These are phyloP conservation scores for Diadophis punctatus DNA, from an alignment of 2,113 vertebrate genomes.

Conservation along the genomic window DNA sequence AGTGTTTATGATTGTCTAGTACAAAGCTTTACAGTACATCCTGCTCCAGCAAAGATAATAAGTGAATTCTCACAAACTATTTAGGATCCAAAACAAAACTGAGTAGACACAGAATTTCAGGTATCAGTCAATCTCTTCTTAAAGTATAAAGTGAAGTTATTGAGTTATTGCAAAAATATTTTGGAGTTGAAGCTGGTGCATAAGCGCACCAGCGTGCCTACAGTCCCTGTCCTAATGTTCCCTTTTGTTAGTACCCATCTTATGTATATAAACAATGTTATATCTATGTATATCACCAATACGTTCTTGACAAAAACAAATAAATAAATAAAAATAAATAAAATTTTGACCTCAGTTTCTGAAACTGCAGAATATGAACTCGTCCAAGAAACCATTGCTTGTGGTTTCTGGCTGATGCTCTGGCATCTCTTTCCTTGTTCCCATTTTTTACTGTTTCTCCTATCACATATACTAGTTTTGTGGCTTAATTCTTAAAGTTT, in stretches of 20 bases:
- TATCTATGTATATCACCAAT: too few relatives aligned
- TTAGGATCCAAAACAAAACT: constrained; percentile 2
- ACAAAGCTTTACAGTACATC: constrained; percentile 28
- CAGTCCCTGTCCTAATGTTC: too few relatives aligned
- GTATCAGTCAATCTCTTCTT: constrained; percentile 42
- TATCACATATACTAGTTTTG: neutral
- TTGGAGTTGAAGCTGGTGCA: constrained; percentile 28
- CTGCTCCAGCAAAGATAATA: constrained; percentile 12
- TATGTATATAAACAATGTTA: too few relatives aligned
- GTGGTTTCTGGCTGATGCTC: accelerated
- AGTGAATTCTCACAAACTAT: constrained; percentile 19
- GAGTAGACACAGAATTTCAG: neutral
- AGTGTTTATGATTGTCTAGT: neutral
- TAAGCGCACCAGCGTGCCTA: too few relatives aligned
- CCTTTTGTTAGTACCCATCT: too few relatives aligned
- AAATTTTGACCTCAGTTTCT: constrained; percentile 31
- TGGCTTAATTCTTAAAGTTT: constrained; percentile 22
- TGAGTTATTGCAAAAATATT: constrained; percentile 24
- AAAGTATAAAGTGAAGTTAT: constrained; percentile 14
- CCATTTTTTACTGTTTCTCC: neutral
- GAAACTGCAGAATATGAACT: constrained; percentile 12
- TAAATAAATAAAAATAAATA: too few relatives aligned
- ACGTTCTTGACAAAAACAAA: too few relatives aligned
- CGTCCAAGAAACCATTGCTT: neutral
- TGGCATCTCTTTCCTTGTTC: neutral